Percentiles rank a stretch among this genome's conserved stretches.
Conservation (phyloP, 2,113 vertebrate genomes). For the Spermophilus dauricus region DNA sequence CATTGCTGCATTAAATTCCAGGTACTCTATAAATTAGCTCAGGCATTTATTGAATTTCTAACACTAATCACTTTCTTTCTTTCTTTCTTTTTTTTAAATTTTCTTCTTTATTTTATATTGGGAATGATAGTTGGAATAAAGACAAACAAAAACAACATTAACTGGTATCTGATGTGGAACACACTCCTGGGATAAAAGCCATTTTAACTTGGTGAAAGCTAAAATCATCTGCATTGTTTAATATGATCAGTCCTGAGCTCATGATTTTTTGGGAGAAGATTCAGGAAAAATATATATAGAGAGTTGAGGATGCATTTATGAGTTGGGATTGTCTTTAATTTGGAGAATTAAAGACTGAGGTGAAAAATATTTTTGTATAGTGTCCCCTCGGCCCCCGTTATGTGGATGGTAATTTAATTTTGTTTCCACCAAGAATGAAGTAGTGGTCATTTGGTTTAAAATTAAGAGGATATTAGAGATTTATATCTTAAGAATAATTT, state of each 20-base stretch:
- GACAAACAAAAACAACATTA: slow-evolving; percentile 43
- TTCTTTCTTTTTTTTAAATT: neutral
- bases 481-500: slow-evolving; percentile 29
- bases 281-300: neutral
- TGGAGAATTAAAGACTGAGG: neutral
- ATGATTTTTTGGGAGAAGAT: slow-evolving; percentile 49
- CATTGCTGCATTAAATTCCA: slow-evolving; percentile 56
- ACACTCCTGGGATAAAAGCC: neutral
- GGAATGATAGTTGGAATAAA: slow-evolving; percentile 29
- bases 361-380: neutral
- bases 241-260: slow-evolving; percentile 38
- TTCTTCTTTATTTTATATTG: slow-evolving; percentile 59
- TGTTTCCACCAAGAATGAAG: slow-evolving; percentile 12
- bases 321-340: slow-evolving; percentile 57
- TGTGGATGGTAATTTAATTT: slow-evolving; percentile 4
- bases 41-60: slow-evolving; percentile 61
- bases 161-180: neutral
- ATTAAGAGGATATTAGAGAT: slow-evolving; percentile 37
- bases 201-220: slow-evolving; percentile 34
- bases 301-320: slow-evolving; percentile 43
- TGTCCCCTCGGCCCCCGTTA: neutral
- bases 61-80: neutral
- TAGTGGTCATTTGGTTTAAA: slow-evolving; percentile 43
- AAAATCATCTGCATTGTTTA: neutral
- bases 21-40: slow-evolving; percentile 33